These are phyloP conservation scores for Nyctibius grandis DNA, from an alignment of 2,797 vertebrate species.

Conservation along the genomic window DNA sequence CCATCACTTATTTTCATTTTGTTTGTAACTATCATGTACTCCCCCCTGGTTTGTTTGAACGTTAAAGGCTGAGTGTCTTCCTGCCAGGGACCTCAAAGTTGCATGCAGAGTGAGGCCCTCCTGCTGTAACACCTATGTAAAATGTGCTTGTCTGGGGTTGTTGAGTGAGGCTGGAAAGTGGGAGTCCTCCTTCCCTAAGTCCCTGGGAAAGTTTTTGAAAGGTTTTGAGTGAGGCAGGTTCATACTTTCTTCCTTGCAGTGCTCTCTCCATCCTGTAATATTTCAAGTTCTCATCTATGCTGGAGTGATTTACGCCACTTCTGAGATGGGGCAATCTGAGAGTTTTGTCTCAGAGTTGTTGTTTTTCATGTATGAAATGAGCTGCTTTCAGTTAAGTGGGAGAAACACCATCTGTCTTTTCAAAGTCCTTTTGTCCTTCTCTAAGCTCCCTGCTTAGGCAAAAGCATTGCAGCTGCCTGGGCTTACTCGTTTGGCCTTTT, in stretches of 20 bases:
- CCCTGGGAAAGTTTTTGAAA: neutral
- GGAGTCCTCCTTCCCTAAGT: rapidly evolving
- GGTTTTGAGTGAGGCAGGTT: neutral
- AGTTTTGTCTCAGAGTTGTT: neutral
- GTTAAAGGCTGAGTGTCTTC: neutral
- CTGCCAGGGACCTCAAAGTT: neutral
- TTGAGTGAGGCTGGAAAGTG: neutral
- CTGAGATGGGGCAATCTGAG: neutral
- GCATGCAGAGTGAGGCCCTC: neutral
- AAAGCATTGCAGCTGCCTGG: neutral
- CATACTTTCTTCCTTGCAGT: neutral
- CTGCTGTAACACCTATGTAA: neutral
- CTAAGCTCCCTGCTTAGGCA: neutral
- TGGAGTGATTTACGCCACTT: neutral
- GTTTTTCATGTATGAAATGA: neutral
- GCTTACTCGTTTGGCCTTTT: neutral
- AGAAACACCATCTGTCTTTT: neutral
- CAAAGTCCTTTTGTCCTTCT: neutral
- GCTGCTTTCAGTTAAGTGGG: neutral
- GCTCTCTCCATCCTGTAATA: neutral
- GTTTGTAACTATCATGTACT: neutral
- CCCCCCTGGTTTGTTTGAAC: neutral
- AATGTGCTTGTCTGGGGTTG: neutral
- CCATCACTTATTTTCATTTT: neutral
- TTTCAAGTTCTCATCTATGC: neutral